phyloP scores from a whole-genome alignment of 2,113 vertebrate genomes.

The Ptyas mucosa region DNA sequence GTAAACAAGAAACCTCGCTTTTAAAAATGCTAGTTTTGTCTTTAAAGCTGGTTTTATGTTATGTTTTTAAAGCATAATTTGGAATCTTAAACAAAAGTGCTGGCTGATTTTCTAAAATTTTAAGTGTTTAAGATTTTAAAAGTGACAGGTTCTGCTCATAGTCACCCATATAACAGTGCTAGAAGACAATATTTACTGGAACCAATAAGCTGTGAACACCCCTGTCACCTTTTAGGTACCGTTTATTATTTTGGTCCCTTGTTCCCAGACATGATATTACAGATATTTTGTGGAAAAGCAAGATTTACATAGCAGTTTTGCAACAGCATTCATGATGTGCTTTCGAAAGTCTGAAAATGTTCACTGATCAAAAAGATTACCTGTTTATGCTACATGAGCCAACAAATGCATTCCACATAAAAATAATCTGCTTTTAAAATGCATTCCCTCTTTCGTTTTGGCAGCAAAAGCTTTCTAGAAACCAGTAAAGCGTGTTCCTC shows the following conservation, averaged over 20 bases:
- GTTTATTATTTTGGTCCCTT: background rate
- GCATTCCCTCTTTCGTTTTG: background rate
- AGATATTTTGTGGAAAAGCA: background rate
- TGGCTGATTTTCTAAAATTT: background rate
- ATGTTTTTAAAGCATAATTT: background rate
- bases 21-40: background rate
- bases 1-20: too few species aligned
- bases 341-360: background rate
- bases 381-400: background rate
- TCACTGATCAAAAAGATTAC: background rate
- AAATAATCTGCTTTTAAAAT: background rate
- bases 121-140: background rate
- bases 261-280: background rate
- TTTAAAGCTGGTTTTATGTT: background rate
- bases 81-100: background rate
- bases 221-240: background rate
- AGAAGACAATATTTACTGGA: background rate
- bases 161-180: background rate
- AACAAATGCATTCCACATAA: background rate
- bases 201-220: background rate
- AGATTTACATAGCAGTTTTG: background rate
- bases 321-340: background rate
- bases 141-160: background rate
- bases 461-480: background rate
- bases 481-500: background rate